A percentile compares a stretch with the other conserved stretches of the same genome.
These are phyloP conservation scores for Grantiella picta DNA, from an alignment of 2,113 vertebrate species.

Conservation along the genomic window DNA sequence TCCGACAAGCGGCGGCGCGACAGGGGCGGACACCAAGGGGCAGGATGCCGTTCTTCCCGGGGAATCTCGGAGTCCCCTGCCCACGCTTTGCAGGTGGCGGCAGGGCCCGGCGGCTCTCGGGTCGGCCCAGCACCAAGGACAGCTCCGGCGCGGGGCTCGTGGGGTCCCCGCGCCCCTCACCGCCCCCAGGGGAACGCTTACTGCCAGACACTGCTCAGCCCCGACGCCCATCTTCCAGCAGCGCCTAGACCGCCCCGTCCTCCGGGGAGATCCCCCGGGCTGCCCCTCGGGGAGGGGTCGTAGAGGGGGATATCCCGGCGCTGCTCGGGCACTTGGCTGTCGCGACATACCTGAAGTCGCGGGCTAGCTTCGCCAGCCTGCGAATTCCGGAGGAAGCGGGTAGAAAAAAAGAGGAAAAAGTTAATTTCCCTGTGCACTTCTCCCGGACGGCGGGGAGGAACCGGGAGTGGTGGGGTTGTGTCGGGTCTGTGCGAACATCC, in stretches of 20 bases:
- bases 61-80: fast-evolving
- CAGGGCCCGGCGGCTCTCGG: not conserved
- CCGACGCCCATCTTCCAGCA: not conserved
- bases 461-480: not conserved
- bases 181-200: fast-evolving
- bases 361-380: not conserved
- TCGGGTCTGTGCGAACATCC: not conserved
- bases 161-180: not conserved
- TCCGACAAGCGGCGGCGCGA: not conserved
- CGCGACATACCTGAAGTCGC: not conserved
- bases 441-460: fast-evolving
- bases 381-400: not conserved
- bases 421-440: not conserved
- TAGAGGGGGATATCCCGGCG: not conserved
- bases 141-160: not conserved
- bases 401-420: not conserved
- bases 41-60: not conserved
- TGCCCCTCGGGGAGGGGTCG: fast-evolving
- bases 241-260: not conserved
- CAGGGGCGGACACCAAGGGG: not conserved
- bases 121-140: slow-evolving; percentile 88
- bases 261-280: no score
- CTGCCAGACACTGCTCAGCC: fast-evolving
- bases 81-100: fast-evolving
- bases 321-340: not conserved